phyloP scores from a whole-genome alignment of 2,797 vertebrate species.

The Sparidentex hasta region DNA sequence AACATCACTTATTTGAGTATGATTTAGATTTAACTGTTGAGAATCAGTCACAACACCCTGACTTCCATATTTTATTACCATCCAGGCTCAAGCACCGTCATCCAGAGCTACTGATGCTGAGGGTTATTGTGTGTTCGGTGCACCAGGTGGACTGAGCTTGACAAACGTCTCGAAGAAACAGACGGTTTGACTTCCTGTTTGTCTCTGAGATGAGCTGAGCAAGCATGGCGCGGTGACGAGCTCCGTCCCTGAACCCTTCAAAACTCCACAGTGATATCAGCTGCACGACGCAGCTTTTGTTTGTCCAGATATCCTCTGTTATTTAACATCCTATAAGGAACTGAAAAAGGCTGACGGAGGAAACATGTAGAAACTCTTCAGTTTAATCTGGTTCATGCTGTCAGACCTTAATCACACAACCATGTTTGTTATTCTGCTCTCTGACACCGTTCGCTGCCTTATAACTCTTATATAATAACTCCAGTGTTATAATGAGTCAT shows the following conservation, averaged over 20 bases:
- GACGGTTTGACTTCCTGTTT: conserved; percentile 49
- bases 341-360: conserved; percentile 39
- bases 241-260: background rate
- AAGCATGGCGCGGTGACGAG: background rate
- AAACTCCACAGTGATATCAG: conserved; percentile 11
- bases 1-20: background rate
- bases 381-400: conserved; percentile 1
- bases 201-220: conserved; percentile 35
- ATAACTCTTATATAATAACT: background rate
- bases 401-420: background rate
- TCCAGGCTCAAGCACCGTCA: conserved; percentile 1
- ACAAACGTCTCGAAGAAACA: background rate
- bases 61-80: background rate
- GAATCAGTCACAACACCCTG: background rate
- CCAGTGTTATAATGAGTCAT: no score
- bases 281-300: background rate
- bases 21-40: background rate
- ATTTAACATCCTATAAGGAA: conserved; percentile 39
- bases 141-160: background rate
- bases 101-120: background rate
- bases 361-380: background rate
- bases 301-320: background rate
- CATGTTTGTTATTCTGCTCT: background rate
- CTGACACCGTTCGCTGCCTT: background rate
- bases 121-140: background rate